phyloP scores from a whole-genome alignment of 37 sponge, comb jelly and placozoan genomes.

The Crambe crambe region DNA sequence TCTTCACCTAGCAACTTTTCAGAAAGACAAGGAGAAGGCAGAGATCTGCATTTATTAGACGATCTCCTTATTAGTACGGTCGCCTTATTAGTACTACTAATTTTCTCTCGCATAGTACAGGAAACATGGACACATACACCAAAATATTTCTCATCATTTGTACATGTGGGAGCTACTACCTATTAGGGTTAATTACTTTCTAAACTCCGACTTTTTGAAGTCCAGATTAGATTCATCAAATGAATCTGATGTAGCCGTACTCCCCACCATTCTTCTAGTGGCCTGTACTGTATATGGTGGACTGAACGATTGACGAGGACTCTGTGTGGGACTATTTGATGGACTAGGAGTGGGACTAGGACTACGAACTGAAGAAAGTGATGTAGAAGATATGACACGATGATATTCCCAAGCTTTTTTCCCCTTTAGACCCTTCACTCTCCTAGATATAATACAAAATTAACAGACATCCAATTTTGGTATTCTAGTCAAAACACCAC shows the following conservation, averaged over 20 bases:
- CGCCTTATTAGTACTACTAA: too few relatives aligned
- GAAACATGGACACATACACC: too few relatives aligned
- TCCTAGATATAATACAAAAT: neutral
- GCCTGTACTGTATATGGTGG: neutral
- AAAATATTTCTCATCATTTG: too few relatives aligned
- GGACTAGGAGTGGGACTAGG: conserved; percentile 24
- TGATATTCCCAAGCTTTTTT: conserved; percentile 19
- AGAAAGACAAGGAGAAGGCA: neutral
- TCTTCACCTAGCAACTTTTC: neutral
- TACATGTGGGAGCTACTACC: too few relatives aligned
- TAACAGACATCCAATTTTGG: neutral
- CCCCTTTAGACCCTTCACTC: conserved; percentile 36
- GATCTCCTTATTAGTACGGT: too few relatives aligned
- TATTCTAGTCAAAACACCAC: neutral
- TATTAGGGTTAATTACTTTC: too few relatives aligned
- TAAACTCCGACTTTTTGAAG: neutral
- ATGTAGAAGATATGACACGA: neutral
- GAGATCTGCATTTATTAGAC: too few relatives aligned
- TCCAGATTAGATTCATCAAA: conserved; percentile 20
- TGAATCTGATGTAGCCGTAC: neutral
- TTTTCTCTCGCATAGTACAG: too few relatives aligned
- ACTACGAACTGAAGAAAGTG: neutral
- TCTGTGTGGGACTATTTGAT: neutral
- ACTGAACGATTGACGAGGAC: too few relatives aligned
- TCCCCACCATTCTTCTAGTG: too few relatives aligned